A percentile compares a stretch with the other conserved stretches of the same genome.
Evolutionary conservation across 64 coral and sea anemone species (phyloP).

Genomic region (Platygyra sinensis): DNA sequence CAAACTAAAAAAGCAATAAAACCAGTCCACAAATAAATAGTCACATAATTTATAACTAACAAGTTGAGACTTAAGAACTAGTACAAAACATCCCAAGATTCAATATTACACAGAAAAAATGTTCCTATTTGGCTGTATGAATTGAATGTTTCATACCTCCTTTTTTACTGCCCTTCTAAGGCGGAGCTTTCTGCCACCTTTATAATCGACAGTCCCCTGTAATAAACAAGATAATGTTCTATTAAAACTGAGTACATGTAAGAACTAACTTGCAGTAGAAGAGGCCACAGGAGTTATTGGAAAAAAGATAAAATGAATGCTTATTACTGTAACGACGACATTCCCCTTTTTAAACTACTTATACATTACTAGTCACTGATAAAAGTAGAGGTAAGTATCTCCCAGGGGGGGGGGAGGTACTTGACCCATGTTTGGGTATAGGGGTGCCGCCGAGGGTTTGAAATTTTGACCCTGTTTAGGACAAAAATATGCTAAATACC

Average conservation of each 20-base stretch:
- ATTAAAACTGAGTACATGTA: background rate
- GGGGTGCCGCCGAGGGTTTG: no score
- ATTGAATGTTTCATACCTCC: background rate
- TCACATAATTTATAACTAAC: background rate
- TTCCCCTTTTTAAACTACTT: no score
- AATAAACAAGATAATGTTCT: background rate
- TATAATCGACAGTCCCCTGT: constrained; percentile 20
- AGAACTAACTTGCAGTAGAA: background rate
- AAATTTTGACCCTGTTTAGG: no score
- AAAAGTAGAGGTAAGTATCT: no score
- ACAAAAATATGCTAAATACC: no score
- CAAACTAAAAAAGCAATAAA: background rate
- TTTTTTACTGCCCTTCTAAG: constrained; percentile 23
- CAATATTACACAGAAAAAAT: background rate
- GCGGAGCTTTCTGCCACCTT: background rate
- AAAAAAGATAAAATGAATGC: background rate
- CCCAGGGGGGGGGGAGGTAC: no score
- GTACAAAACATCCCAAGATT: background rate
- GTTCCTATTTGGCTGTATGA: no score
- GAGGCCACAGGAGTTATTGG: background rate
- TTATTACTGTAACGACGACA: no score
- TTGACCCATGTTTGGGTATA: no score
- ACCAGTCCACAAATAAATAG: background rate
- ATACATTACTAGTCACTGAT: no score
- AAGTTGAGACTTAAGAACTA: background rate